phyloP scores from a whole-genome alignment of 2,797 vertebrate species.

The Podarcis lilfordi region DNA sequence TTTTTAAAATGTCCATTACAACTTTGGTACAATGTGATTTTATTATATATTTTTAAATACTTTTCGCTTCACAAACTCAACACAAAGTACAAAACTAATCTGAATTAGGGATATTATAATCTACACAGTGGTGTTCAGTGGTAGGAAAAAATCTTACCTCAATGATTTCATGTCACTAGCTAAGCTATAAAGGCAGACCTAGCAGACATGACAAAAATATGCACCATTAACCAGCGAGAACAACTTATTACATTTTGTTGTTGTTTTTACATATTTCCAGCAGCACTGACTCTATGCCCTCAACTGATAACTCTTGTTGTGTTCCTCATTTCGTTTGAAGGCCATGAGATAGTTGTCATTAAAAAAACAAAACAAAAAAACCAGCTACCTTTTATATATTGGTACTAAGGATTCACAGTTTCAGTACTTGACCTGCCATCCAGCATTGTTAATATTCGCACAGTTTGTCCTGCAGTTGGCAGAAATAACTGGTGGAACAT shows the following conservation, averaged over 20 bases:
- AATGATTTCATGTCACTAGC: constrained; percentile 85
- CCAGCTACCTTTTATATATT: constrained; percentile 46
- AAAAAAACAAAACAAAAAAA: constrained; percentile 58
- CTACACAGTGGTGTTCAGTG: constrained; percentile 87
- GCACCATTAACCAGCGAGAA: constrained; percentile 85
- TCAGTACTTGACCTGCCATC: constrained; percentile 91
- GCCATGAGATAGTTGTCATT: constrained; percentile 67
- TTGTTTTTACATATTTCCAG: constrained; percentile 77
- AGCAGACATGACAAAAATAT: constrained; percentile 84
- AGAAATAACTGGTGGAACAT: constrained; percentile 82
- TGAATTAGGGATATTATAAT: constrained; percentile 80
- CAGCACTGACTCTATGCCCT: constrained; percentile 71
- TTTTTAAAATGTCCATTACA: constrained; percentile 79
- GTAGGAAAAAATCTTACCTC: constrained; percentile 87
- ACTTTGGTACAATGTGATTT: constrained; percentile 91
- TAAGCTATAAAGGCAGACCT: constrained; percentile 83
- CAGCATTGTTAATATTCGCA: constrained; percentile 78
- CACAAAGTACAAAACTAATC: constrained; percentile 88
- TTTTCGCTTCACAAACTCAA: constrained; percentile 87
- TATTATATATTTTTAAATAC: constrained; percentile 81
- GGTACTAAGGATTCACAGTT: constrained; percentile 43
- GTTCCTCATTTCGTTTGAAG: constrained; percentile 71
- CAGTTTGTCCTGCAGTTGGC: constrained; percentile 89
- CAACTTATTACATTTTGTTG: constrained; percentile 66
- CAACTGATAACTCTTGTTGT: constrained; percentile 46